Percentiles rank a stretch among this genome's conserved stretches.
phyloP scores from a whole-genome alignment of 92 coral and sea anemone species.

The Montipora capitata region DNA sequence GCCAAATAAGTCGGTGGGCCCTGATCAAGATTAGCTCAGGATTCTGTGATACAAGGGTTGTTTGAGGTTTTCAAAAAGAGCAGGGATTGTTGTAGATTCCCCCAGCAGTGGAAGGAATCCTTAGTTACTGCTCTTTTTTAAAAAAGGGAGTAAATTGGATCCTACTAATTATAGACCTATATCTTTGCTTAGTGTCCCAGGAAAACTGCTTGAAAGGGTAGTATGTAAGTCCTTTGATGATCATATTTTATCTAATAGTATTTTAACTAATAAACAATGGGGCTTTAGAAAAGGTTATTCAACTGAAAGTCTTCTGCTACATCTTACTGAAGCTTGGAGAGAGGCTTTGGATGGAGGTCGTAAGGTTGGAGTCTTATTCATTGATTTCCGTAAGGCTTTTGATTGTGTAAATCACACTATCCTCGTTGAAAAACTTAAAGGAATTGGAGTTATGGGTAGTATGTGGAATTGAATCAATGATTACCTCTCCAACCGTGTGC shows the following conservation, averaged over 20 bases:
- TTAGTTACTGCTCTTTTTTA: slow-evolving; percentile 8
- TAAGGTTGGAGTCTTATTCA: slow-evolving; percentile 1
- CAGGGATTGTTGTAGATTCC: no score
- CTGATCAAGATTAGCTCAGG: no score
- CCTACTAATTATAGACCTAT: background rate
- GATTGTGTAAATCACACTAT: slow-evolving; percentile 12
- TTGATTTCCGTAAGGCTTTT: slow-evolving; percentile 29
- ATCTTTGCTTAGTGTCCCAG: slow-evolving; percentile 11
- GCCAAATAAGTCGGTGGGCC: no score
- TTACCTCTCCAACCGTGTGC: slow-evolving; percentile 21
- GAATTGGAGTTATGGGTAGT: slow-evolving; percentile 6
- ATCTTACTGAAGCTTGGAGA: no score
- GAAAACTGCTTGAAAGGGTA: background rate
- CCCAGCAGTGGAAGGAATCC: slow-evolving; percentile 8
- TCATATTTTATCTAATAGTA: no score
- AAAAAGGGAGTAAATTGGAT: slow-evolving; percentile 18
- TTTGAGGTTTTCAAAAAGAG: no score
- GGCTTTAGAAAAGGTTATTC: no score
- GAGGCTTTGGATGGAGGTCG: slow-evolving; percentile 17
- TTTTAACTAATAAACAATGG: no score
- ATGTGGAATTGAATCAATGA: slow-evolving; percentile 7
- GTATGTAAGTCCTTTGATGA: slow-evolving; percentile 8
- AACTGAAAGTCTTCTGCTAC: background rate
- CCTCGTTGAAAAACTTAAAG: slow-evolving; percentile 11
- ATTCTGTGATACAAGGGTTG: no score